Conservation (phyloP, 37 sponge, comb jelly and placozoan genomes). For the Aphrocallistes beatrix region DNA sequence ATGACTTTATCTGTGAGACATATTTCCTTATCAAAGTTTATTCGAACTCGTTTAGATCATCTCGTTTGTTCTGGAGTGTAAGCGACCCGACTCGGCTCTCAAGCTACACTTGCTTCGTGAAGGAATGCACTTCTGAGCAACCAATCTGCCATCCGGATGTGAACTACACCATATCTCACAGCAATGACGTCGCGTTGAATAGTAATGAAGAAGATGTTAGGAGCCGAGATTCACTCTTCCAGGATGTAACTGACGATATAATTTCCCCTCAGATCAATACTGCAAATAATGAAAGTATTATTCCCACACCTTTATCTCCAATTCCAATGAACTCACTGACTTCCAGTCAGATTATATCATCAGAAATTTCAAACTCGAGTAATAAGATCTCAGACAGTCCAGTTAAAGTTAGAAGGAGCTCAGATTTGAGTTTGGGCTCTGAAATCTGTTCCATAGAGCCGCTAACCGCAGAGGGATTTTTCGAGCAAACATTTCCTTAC, state of each 20-base stretch:
- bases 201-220: too few species aligned
- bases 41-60: too few species aligned
- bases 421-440: background rate
- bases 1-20: too few species aligned
- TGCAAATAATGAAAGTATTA: background rate
- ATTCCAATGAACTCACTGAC: too few species aligned
- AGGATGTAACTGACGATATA: too few species aligned
- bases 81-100: background rate
- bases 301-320: too few species aligned
- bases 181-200: too few species aligned
- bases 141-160: background rate
- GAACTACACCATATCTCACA: background rate
- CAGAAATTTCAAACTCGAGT: background rate
- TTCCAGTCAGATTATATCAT: background rate
- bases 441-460: background rate
- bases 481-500: conserved; percentile 6
- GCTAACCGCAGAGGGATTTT: background rate
- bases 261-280: background rate
- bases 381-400: background rate
- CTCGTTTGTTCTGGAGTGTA: background rate
- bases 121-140: background rate
- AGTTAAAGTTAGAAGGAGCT: background rate
- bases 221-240: too few species aligned
- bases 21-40: too few species aligned
- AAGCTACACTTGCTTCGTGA: background rate